A percentile compares a stretch with the other conserved stretches of the same genome.
Evolutionary conservation across 1,140 invertebrate species (phyloP).

Genomic region (Calliphora vicina): DNA sequence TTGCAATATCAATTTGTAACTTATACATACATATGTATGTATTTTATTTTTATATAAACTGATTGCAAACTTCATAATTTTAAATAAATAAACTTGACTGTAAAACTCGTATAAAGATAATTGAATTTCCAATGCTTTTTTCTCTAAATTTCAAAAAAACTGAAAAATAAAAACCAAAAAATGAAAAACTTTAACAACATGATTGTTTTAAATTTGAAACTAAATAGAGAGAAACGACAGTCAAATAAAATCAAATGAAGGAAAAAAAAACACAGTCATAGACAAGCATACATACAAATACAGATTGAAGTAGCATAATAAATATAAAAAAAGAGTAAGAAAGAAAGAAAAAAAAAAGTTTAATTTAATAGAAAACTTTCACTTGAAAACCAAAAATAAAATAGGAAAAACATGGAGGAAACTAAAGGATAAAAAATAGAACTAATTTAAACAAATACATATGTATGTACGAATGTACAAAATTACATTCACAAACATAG

Average conservation of each 20-base stretch:
- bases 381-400: neutral
- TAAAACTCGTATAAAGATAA: neutral
- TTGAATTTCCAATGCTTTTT: neutral
- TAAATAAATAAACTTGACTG: constrained; percentile 10
- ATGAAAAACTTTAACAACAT: constrained; percentile 20
- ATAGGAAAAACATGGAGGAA: neutral
- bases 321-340: neutral
- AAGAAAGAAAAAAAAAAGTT: neutral
- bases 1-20: too few species aligned
- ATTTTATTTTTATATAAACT: too few species aligned
- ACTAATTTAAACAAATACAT: constrained; percentile 20
- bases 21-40: too few species aligned
- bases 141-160: neutral
- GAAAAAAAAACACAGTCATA: neutral
- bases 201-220: constrained; percentile 17
- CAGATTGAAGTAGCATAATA: neutral
- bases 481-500: neutral
- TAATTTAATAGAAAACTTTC: neutral
- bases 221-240: neutral
- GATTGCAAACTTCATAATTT: constrained; percentile 21
- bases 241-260: neutral
- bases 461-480: neutral
- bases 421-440: neutral
- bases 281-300: too few species aligned
- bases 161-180: neutral